Evolutionary conservation across 1,140 invertebrate species (phyloP), one percentile per base, ranked within the genome.

Genomic region (Zaprionus camerounensis): DNA sequence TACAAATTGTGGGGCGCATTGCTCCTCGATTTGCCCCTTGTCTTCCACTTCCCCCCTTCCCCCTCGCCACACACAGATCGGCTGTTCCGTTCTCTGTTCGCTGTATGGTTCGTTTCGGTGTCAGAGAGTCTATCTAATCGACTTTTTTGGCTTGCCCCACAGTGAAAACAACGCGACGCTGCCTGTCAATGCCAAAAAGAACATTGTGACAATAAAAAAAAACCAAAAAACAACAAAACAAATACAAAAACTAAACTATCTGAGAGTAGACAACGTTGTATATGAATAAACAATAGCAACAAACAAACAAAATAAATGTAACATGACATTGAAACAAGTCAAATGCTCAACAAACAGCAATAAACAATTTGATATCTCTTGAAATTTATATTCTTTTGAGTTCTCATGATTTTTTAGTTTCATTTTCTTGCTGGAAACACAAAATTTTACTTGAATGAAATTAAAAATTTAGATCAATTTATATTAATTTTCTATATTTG

Each of bases 281-380:
- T 63, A 26, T 79, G 41, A 53, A 63, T 55, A 36, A 71, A 66
- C 67, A 76, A 74, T 5, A 59, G 63, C 31, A 49, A 62, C 20
- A 44, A 53, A 57, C 69, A 80, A 28, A 64, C 28, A 57, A 53
- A 76, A 65, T 58, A 83, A 88, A 78, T 87, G 83, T 87, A 88
- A 83, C 83, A 81, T 87, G 84, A 84, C 83, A 87, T 87, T 87
- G 83, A 87, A 87, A 84, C 71, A 77, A 88, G 78, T 88, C 81
- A 88, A 85, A 85, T 76, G 76, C 71, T 71, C 22, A 51, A 22
- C 34, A 74, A 82, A 20, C 31, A 34, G 31, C 31, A 75, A 71
- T 61, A 57, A 51, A 70, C 65, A 73, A 82, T 80, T 66, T 82
- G 80, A 86, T 82, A 79, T 58, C 64, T 70, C 65, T 58, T 71